Percentiles rank a stretch among this genome's conserved stretches.
These are phyloP conservation scores for Anableps anableps DNA, from an alignment of 2,797 vertebrate species.

Conservation along the genomic window DNA sequence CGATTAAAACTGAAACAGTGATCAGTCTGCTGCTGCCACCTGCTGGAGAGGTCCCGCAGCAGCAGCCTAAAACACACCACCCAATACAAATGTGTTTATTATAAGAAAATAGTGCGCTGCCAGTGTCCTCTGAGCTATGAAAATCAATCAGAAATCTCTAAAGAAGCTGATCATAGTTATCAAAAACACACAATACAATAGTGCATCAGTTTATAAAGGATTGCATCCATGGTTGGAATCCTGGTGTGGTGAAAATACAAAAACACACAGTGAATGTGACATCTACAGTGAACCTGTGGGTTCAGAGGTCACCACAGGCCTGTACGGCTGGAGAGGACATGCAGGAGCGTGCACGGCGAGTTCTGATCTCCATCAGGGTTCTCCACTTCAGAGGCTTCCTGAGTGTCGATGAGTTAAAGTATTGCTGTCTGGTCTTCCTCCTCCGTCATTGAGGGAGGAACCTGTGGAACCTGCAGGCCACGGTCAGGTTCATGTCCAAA, in stretches of 20 bases:
- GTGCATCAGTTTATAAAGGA: constrained; percentile 57
- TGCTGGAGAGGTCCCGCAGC: constrained; percentile 25
- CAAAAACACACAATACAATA: constrained; percentile 62
- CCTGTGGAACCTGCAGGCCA: background rate
- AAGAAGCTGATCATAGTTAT: constrained; percentile 64
- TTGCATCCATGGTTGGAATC: constrained; percentile 46
- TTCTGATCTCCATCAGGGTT: background rate
- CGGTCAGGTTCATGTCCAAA: background rate
- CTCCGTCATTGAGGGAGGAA: background rate
- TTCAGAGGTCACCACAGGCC: constrained; percentile 36
- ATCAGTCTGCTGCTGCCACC: constrained; percentile 54
- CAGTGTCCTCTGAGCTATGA: constrained; percentile 66
- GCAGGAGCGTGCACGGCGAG: constrained; percentile 52
- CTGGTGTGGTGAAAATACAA: constrained; percentile 46
- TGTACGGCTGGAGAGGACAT: constrained; percentile 64
- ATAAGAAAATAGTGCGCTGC: constrained; percentile 78
- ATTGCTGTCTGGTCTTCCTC: constrained; percentile 75
- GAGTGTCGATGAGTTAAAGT: constrained; percentile 73
- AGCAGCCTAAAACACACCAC: constrained; percentile 29
- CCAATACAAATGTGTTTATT: constrained; percentile 52
- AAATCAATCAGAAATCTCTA: constrained; percentile 62
- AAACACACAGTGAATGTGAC: constrained; percentile 62
- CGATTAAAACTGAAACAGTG: constrained; percentile 58
- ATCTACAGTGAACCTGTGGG: constrained; percentile 34
- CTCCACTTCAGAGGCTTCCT: constrained; percentile 73